Evolutionary conservation across 1,140 invertebrate species (phyloP), one percentile per base, ranked within the genome.

Genomic region (Maniola jurtina): DNA sequence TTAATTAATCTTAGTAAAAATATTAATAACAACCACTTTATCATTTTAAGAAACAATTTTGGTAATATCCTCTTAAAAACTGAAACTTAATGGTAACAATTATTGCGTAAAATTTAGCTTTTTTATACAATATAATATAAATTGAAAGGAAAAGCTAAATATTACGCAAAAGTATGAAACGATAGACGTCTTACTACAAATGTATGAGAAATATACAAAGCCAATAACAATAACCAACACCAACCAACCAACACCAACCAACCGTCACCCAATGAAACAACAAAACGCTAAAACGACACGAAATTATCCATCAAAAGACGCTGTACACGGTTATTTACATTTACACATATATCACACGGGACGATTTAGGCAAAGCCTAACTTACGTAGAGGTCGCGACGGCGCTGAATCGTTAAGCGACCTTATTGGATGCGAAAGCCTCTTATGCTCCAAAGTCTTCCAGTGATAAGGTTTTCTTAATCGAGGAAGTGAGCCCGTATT

Each of bases 391-490:
- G 80, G 80, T 73, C 80, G 72, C 59, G 79, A 69, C 6, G 81
- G 76, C 69, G 78, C 73, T 0, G 78, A 74, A 60, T 81, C 82
- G 72, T 88, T 88, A 70, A 90, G 66, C 1, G 88, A 88, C 45
- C 88, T 71, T 58, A 89, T 73, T 3, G 88, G 88, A 63, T 89
- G 81, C 56, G 86, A 89, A 54, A 90, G 79, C 38, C 88, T 72
- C 72, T 90, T 90, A 71, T 90, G 86, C 57, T 89, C 86, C 74
- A 82, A 68, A 0, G 80, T 88, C 75, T 86, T 86, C 88, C 86
- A 90, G 61, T 77, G 79, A 55, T 88, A 90, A 2, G 80, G 79
- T 61, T 86, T 85, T 15, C 70, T 71, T n/a, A 79, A 73, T 10
- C 79, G 73, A 9, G 79, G 79, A 60, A 83, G 69, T 0, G 84